Evolutionary conservation across 2,113 vertebrate species (phyloP), one percentile per base, ranked within the genome.

Genomic region (Nycticorax nycticorax): DNA sequence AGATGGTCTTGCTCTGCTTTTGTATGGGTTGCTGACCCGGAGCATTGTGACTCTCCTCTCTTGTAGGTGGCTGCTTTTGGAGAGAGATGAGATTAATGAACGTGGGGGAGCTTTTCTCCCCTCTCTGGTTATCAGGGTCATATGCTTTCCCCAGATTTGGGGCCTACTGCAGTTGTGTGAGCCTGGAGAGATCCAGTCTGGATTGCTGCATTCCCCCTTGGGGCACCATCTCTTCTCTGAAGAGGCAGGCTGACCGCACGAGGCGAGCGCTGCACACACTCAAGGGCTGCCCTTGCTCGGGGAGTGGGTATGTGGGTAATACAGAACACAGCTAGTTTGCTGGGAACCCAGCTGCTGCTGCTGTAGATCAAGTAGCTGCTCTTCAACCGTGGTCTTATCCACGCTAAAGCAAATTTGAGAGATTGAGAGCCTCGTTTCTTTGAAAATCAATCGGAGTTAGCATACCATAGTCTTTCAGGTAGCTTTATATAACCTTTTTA

Each of bases 401-500:
- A 35, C 2, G 2, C n/a, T 83, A 60, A 75, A 64, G 30, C 35
- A 76, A 72, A 76, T 52, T 4, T 62, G 50, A 69, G 53, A 68
- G 57, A 72, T 0, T 28, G 17, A 60, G 39, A 23, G 12, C 15
- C 15, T 68, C 0, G 0, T 64, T 78, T 67, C 27, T 75, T 32
- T 79, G 43, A 78, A 82, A 85, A 67, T 85, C 59, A 63, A 10
- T 64, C 3, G 1, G 5, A 30, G 6, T 33, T 8, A 72, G n/a
- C 22, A 15, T 32, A 79, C 33, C 22, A 43, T 56, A 83, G n/a
- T 59, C 20, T 88, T 88, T 56, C 8, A 56, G 16, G 10, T 69
- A 64, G 24, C 20, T 75, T 86, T 57, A 45, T 24, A 8, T 13
- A 91, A 27, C 9, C 3, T 56, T 90, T 91, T 72, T 30, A 52